Evolutionary conservation across 2,888 invertebrate genomes (phyloP).

Genomic region (Ellobium chinense): DNA sequence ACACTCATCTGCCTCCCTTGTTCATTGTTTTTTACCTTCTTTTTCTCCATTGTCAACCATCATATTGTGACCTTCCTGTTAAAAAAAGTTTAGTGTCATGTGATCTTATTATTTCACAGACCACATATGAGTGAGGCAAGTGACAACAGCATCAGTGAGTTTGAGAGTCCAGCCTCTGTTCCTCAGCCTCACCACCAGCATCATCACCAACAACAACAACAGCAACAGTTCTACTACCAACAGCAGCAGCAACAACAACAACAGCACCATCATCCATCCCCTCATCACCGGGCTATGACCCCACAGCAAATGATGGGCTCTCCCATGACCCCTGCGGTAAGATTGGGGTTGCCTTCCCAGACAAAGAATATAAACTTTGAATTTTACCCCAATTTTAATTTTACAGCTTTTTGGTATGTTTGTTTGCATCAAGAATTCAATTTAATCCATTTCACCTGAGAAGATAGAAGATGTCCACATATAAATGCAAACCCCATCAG

Average conservation of each 20-base stretch:
- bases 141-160: constrained; percentile 64
- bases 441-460: too few species aligned
- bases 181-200: constrained; percentile 43
- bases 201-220: constrained; percentile 40
- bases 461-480: too few species aligned
- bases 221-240: constrained; percentile 51
- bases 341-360: not conserved
- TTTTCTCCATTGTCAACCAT: too few species aligned
- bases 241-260: constrained; percentile 54
- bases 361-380: not conserved
- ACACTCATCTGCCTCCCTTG: too few species aligned
- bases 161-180: constrained; percentile 62
- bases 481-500: too few species aligned
- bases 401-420: too few species aligned
- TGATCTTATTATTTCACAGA: constrained; percentile 3
- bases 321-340: constrained; percentile 51
- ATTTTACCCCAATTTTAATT: not conserved
- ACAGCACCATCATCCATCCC: constrained; percentile 51
- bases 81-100: too few species aligned
- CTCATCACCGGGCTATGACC: constrained; percentile 49
- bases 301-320: constrained; percentile 50
- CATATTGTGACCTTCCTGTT: too few species aligned
- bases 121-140: constrained; percentile 40
- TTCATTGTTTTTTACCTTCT: too few species aligned
- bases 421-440: too few species aligned